Evolutionary conservation across 2,888 invertebrate species (phyloP).

Genomic region (Odontocolon sp.): DNA sequence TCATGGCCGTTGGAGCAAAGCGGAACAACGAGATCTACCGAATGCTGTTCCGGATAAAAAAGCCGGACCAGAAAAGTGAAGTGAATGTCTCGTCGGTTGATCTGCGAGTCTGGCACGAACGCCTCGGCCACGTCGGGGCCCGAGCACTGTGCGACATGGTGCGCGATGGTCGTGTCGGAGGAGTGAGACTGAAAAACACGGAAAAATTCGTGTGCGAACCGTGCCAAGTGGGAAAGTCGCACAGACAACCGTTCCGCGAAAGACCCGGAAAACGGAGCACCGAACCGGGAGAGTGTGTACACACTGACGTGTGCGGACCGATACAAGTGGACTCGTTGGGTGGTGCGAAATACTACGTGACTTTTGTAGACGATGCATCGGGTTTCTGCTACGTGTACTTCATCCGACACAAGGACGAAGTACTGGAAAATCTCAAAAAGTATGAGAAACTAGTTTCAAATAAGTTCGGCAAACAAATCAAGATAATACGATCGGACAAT

Average conservation of each 20-base stretch:
- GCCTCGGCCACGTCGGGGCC: constrained; percentile 35
- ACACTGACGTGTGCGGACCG: background rate
- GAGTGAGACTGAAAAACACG: constrained; percentile 33
- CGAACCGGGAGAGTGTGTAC: background rate
- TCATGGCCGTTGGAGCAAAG: constrained; percentile 24
- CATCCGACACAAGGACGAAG: background rate
- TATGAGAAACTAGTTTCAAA: background rate
- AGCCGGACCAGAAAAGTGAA: background rate
- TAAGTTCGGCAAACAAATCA: background rate
- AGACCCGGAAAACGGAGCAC: constrained; percentile 6
- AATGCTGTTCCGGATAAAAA: constrained; percentile 33
- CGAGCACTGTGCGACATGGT: constrained; percentile 38
- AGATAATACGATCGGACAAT: background rate
- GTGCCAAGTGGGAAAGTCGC: constrained; percentile 47
- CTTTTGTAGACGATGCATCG: background rate
- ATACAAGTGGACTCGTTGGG: background rate
- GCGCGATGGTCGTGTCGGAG: constrained; percentile 11
- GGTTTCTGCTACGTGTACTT: background rate
- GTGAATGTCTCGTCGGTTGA: constrained; percentile 6
- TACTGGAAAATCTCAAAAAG: background rate
- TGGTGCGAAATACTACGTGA: background rate
- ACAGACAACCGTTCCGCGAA: constrained; percentile 42
- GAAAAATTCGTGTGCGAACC: constrained; percentile 39
- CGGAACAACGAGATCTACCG: constrained; percentile 35
- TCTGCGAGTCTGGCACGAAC: too few species aligned